Evolutionary conservation across 2,888 invertebrate genomes (phyloP), one percentile per base, ranked within the genome.

Genomic region (Apomyelois bistriatella): DNA sequence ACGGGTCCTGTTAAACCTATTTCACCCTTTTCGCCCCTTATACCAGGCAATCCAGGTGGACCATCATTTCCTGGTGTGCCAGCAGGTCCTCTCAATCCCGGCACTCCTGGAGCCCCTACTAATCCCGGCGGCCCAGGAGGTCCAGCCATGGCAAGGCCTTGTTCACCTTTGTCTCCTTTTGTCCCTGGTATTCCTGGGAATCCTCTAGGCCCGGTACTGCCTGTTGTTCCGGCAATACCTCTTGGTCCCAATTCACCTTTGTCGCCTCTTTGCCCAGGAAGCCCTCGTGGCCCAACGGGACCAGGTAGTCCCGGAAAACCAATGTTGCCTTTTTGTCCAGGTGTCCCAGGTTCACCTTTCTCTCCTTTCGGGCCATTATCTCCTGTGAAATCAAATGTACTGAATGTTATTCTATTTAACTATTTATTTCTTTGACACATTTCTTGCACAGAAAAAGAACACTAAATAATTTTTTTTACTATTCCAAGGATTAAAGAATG

Each of bases 261-360:
- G 0, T 96, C 95, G 53, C 97, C 98, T 61, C 95, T 92, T 0
- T 91, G 92, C 42, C 97, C 97, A 12, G 95, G 93, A 15, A 94
- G 79, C 38, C 96, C 96, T 60, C 95, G 90, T 7, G 94, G 92
- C 10, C 96, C 97, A 15, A 92, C 91, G 22, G 91, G 87, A 3
- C 96, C 96, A 53, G 74, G 79, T 53, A 70, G 69, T 43, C 92
- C 91, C 12, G 74, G 65, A 5, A 79, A 64, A 57, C 93, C 93
- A 32, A 52, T 56, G 13, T 82, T 76, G 58, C 91, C 91, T 58
- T 85, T 88, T 2, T 74, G 71, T 53, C 91, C 91, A 15, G 68
- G 58, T 6, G 58, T 68, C 1, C 91, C 91, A 12, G 68, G 52
- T 3, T 58, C 72, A 22, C 93, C 94, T 59, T 79, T 76, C 30